Evolutionary conservation across 2,888 invertebrate species (phyloP), one percentile per base, ranked within the genome.

Genomic region (Ashinkailepas kermadecensis): DNA sequence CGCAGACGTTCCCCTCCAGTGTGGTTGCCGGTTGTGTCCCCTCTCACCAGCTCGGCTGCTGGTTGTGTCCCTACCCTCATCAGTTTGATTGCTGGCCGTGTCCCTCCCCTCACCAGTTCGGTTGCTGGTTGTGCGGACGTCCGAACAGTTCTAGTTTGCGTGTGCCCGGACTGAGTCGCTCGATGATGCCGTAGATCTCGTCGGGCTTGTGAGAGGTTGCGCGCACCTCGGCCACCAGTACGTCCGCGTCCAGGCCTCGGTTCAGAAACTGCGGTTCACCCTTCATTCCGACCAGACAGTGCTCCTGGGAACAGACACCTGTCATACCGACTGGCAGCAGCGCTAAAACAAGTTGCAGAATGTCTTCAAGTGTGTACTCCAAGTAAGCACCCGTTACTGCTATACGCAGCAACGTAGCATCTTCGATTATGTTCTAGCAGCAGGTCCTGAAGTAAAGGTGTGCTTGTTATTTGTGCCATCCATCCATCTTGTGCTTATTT

Each of bases 161-260:
- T 0, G 97, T 97, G 0, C 98, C 97, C 0, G 99, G 99, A 83
- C 97, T 96, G 81, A 99, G 91, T 81, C 99, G 90, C 87, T 99
- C 98, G 84, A 98, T 98, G 85, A 98, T 97, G 18, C 97, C 99
- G 87, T 99, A 99, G 85, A 99, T 96, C 89, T 99, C 99, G 88
- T 99, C 99, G 0, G 99, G 99, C 86, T 99, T 99, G 88, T 99
- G 98, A 86, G 95, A 96, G 0, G 99, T 99, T 21, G 97, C 99
- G 82, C 99, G 91, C 0, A 99, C 98, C 89, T 99, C 99, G 0
- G 98, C 97, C 0, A 99, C 99, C 83, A 99, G 97, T 78, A 99
- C 98, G 89, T 99, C 98, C 88, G 97, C 97, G 88, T 99, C 99
- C 57, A 99, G 89, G 0, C 98, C 97, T 13, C 96, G 91, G 88